Percentiles rank a stretch among this genome's conserved stretches.
phyloP scores from a whole-genome alignment of 2,888 invertebrate genomes.

The Phortica magna region DNA sequence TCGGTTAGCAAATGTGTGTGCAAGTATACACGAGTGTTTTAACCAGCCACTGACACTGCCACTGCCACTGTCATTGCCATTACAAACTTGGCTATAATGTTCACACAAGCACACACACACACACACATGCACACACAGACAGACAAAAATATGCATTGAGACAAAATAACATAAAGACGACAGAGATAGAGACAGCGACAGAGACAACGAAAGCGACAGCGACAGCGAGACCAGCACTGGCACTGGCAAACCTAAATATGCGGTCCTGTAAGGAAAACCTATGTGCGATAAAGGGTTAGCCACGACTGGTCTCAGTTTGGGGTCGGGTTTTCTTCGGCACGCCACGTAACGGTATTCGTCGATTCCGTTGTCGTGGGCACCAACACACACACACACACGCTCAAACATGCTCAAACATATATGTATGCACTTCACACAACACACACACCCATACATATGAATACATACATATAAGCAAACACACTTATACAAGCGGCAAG shows the following conservation, averaged over 20 bases:
- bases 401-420: not conserved
- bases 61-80: slow-evolving; percentile 33
- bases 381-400: not conserved
- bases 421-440: slow-evolving; percentile 14
- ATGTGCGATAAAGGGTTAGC: slow-evolving; percentile 79
- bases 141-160: slow-evolving; percentile 11
- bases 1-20: slow-evolving; percentile 64
- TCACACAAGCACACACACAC: slow-evolving; percentile 34
- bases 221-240: slow-evolving; percentile 61
- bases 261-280: slow-evolving; percentile 79
- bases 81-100: slow-evolving; percentile 4
- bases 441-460: slow-evolving; percentile 21
- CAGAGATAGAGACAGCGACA: not conserved
- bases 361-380: slow-evolving; percentile 20
- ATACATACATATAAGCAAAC: not conserved
- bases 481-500: not conserved
- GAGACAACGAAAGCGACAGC: slow-evolving; percentile 28
- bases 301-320: slow-evolving; percentile 77
- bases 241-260: slow-evolving; percentile 79
- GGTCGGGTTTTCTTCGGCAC: slow-evolving; percentile 71
- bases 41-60: not conserved
- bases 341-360: slow-evolving; percentile 67
- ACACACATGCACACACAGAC: slow-evolving; percentile 36
- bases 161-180: not conserved
- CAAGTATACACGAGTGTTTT: slow-evolving; percentile 39